Evolutionary conservation across 2,113 vertebrate species (phyloP).

Genomic region (Gallinago paraguaiae): DNA sequence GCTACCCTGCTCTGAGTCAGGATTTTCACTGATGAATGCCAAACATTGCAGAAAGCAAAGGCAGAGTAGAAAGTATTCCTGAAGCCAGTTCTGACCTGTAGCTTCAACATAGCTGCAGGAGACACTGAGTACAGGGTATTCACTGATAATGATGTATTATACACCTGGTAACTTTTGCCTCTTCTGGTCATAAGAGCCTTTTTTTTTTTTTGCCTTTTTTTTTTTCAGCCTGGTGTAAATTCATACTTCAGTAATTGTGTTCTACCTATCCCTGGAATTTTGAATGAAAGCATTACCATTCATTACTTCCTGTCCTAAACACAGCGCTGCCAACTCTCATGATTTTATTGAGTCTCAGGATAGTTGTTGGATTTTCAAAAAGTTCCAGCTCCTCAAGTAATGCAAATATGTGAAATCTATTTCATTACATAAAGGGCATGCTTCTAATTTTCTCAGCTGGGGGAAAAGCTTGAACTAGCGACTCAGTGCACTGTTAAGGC

Average conservation of each 20-base stretch:
- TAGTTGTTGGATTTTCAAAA: constrained; percentile 29
- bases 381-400: constrained; percentile 42
- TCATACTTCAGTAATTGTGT: background rate
- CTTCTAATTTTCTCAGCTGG: background rate
- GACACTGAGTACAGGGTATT: background rate
- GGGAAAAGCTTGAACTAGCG: background rate
- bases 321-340: background rate
- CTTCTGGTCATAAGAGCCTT: background rate
- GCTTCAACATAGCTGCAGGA: background rate
- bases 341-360: constrained; percentile 37
- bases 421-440: background rate
- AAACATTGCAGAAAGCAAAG: background rate
- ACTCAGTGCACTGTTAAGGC: background rate
- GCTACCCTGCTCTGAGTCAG: background rate
- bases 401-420: background rate
- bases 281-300: background rate
- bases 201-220: background rate
- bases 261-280: constrained; percentile 3
- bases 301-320: constrained; percentile 36
- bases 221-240: background rate
- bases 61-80: background rate
- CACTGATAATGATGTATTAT: background rate
- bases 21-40: background rate
- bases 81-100: constrained; percentile 5
- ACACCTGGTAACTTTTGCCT: background rate